These are phyloP conservation scores for Brachyopa scutellaris DNA, from an alignment of 2,888 invertebrate species.

Conservation along the genomic window DNA sequence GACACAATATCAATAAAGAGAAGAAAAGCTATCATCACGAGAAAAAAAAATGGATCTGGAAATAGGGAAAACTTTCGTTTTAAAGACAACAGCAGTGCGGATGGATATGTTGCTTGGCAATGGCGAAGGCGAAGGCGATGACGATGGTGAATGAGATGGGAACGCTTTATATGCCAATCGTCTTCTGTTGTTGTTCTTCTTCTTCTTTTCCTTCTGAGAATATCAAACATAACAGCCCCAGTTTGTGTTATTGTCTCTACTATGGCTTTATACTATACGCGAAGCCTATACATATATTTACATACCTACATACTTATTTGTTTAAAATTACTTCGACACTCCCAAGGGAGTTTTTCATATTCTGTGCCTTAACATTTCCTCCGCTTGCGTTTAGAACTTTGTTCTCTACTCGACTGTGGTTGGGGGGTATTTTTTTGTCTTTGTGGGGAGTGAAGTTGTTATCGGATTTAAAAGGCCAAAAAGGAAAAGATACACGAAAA, in stretches of 20 bases:
- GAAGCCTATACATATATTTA: not conserved
- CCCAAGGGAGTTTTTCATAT: conserved; percentile 31
- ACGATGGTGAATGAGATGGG: conserved; percentile 15
- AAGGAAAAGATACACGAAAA: not conserved
- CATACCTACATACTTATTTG: conserved; percentile 12
- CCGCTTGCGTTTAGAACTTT: conserved; percentile 14
- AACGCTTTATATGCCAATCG: conserved; percentile 46
- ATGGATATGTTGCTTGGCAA: conserved; percentile 13
- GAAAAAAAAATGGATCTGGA: conserved; percentile 15
- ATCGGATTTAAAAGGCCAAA: conserved; percentile 16
- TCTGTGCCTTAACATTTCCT: conserved; percentile 25
- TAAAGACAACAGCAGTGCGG: conserved; percentile 37
- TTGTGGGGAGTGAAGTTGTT: conserved; percentile 19
- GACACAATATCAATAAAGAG: conserved; percentile 35
- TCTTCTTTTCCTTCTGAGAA: conserved; percentile 10
- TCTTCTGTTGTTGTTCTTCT: conserved; percentile 21
- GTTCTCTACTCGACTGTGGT: conserved; percentile 6
- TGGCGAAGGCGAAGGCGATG: conserved; percentile 1
- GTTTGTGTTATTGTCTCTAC: conserved; percentile 13
- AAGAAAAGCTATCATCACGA: conserved; percentile 48
- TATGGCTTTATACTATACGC: conserved; percentile 36
- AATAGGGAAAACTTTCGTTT: conserved; percentile 59
- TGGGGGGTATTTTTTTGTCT: too few species aligned
- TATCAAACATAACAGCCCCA: conserved; percentile 29
- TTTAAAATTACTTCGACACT: conserved; percentile 51